Evolutionary conservation across 2,888 invertebrate species (phyloP), one percentile per base, ranked within the genome.

Genomic region (Meiosimyza decipiens): DNA sequence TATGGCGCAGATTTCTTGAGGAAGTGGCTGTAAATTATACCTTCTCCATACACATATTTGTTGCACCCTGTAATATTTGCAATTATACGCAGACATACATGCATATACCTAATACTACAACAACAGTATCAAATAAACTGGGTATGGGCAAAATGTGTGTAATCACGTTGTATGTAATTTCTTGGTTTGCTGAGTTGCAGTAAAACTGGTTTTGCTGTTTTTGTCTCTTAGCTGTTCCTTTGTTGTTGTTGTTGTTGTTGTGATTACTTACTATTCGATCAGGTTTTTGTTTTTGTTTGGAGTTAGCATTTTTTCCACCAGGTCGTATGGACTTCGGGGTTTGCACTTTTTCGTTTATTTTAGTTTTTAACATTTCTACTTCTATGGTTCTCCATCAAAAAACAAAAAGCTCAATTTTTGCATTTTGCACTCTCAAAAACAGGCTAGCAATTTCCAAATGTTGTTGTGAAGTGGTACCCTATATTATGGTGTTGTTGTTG

Each of bases 141-240:
- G 62, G 62, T 69, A 51, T 28, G 62, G 40, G 55, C 40, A 60
- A 64, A 55, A 49, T 57, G 55, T 63, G 64, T 63, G 71, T 71
- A 73, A 75, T 69, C 69, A 18, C 78, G 78, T 79, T 80, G 79
- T 82, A 81, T 82, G 81, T 81, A 82, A 82, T 82, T 81, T 82
- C 79, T 82, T 72, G 79, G 75, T 78, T 77, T 77, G 78, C 71
- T 82, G 78, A 80, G 79, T 82, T 82, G 82, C 82, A 82, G 78
- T 82, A 79, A 81, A 82, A 82, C 82, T 77, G 82, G 82, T 82
- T 82, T 79, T 77, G 54, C 18, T 40, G 33, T 62, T 65, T 13
- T 71, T 55, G 40, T 40, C 4, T 62, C 47, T 28, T 51, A 57
- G 64, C 22, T 65, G 3, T 66, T 64, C 62, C 63, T 71, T 71